Evolutionary conservation across 2,113 vertebrate genomes (phyloP), one percentile per base, ranked within the genome.

Genomic region (Osmerus mordax): DNA sequence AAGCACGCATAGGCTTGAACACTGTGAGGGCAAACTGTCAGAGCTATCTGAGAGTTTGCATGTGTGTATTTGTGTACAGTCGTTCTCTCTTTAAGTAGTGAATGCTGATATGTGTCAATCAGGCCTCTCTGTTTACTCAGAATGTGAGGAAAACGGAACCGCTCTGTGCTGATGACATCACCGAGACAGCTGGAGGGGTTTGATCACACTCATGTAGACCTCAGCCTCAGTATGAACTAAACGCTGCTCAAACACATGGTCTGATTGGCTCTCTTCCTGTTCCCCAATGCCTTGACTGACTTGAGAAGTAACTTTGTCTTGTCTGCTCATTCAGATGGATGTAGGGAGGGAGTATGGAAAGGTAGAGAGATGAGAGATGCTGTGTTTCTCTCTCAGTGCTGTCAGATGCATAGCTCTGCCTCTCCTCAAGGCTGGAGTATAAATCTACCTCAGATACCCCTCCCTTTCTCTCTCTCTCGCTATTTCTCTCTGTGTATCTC

Each of bases 391-490:
- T 67, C 28, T 68, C 55, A 65, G 64, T 62, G 71, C 65, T 72
- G 47, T 78, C 74, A 41, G 59, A 79, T 76, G 60, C 68, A 67
- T 82, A 79, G 76, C 84, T 84, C 77, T 73, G 79, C 82, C 72
- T 82, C 70, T 73, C 60, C 59, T 81, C 29, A 54, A 74, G 78
- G 78, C 81, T 71, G 67, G 70, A 75, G 81, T 79, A 85, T 80
- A 82, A 90, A 72, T 80, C 75, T 72, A 70, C 74, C 70, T 72
- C 79, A 74, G 69, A 71, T 81, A 29, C 3, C 53, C 8, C 63
- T 73, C 36, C 14, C 64, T 70, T 78, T 74, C 69, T 19, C 72
- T 81, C 29, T 3, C 65, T 70, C 70, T 72, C 71, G 72, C 79
- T 77, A 69, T 18, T 72, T 81, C 53, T 3, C 60, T 11, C 65